Evolutionary conservation across 2,797 vertebrate genomes (phyloP).

Genomic region (Hemibagrus guttatus): DNA sequence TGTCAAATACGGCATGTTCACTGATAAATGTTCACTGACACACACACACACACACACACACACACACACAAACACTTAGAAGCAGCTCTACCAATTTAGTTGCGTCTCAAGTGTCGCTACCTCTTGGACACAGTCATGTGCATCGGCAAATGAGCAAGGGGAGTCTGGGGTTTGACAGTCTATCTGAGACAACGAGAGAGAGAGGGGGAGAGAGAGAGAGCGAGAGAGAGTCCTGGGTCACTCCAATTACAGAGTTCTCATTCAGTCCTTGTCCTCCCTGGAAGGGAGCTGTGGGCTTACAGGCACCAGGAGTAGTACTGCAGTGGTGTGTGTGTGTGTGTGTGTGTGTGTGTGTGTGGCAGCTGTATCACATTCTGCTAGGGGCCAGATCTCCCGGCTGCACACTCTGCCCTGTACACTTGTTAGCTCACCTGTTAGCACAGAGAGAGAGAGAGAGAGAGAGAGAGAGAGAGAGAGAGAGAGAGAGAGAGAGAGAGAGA

Average conservation of each 20-base stretch:
- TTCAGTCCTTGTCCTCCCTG: conserved; percentile 56
- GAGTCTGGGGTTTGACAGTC: conserved; percentile 61
- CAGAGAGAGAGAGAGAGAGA: conserved; percentile 21
- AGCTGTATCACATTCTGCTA: conserved; percentile 39
- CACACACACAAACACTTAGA: conserved; percentile 27
- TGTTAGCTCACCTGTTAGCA: conserved; percentile 48
- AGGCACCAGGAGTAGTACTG: conserved; percentile 40
- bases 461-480: not conserved
- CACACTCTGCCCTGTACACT: conserved; percentile 17
- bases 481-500: too few relatives aligned
- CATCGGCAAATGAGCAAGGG: conserved; percentile 63
- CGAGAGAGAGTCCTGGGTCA: conserved; percentile 52
- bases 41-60: conserved; percentile 12
- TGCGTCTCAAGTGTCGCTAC: conserved; percentile 53
- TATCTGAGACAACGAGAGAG: conserved; percentile 49
- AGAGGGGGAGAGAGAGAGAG: conserved; percentile 26
- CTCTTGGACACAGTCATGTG: conserved; percentile 60
- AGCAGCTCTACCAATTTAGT: conserved; percentile 51
- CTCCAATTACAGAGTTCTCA: conserved; percentile 66
- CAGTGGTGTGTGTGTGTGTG: conserved; percentile 32
- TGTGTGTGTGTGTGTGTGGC: conserved; percentile 38
- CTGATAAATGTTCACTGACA: not conserved
- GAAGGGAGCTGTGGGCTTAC: conserved; percentile 53
- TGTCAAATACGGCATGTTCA: conserved; percentile 9
- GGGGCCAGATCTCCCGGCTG: conserved; percentile 31